phyloP scores from a whole-genome alignment of 2,888 invertebrate species.

The Erynnis tages region DNA sequence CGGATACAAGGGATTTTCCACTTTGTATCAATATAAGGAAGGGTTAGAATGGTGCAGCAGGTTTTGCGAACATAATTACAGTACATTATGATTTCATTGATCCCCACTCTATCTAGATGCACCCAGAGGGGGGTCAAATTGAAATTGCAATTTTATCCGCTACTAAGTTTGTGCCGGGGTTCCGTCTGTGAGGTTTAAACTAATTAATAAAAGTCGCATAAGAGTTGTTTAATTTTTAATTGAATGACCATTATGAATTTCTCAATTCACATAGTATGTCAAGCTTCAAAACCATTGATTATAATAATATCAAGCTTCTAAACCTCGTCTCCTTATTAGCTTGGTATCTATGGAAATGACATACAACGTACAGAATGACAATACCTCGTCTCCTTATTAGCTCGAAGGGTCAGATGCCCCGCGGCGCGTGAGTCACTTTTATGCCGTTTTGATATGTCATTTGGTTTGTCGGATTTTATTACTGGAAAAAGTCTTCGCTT shows the following conservation, averaged over 20 bases:
- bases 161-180: constrained; percentile 30
- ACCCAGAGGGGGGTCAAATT: constrained; percentile 37
- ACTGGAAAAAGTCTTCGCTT: constrained; percentile 21
- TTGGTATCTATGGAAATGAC: neutral
- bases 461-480: constrained; percentile 36
- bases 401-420: constrained; percentile 29
- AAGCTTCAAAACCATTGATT: no score
- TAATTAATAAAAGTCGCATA: no score
- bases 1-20: neutral
- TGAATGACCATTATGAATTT: no score
- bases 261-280: no score
- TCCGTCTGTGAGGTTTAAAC: constrained; percentile 31
- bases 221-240: no score
- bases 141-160: constrained; percentile 35
- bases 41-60: constrained; percentile 1
- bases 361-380: constrained; percentile 12
- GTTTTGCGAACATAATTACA: constrained; percentile 32
- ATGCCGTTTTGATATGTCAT: constrained; percentile 40
- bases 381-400: constrained; percentile 4
- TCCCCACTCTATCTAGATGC: constrained; percentile 36
- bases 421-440: constrained; percentile 44
- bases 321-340: no score
- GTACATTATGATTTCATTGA: constrained; percentile 36
- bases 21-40: neutral
- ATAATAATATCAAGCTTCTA: no score